phyloP scores from a whole-genome alignment of 2,113 vertebrate genomes.

The Petrocephalus zakoni region DNA sequence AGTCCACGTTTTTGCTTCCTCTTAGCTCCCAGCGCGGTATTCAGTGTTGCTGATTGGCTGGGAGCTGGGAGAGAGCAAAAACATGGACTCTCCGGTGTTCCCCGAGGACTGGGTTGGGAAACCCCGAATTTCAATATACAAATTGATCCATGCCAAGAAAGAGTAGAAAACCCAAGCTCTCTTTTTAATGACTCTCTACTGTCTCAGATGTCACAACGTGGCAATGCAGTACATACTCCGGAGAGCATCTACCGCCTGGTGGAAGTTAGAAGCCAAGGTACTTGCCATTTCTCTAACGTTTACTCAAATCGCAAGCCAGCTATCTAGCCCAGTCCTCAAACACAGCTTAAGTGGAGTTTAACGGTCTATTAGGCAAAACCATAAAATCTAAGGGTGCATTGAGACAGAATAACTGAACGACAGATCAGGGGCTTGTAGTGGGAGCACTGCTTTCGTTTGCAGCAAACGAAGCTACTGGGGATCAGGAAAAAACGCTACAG shows the following conservation, averaged over 20 bases:
- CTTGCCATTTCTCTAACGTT: not conserved
- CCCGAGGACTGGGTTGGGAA: too few species aligned
- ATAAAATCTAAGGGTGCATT: not conserved
- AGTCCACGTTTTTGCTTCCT: too few species aligned
- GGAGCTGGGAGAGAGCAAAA: too few species aligned
- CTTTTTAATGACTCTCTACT: not conserved
- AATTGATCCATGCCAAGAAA: not conserved
- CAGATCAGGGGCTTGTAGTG: not conserved
- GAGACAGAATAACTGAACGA: not conserved
- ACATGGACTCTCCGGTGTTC: too few species aligned
- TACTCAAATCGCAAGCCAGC: not conserved
- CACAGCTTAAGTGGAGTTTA: not conserved
- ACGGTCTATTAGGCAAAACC: not conserved
- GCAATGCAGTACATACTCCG: not conserved
- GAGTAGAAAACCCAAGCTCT: not conserved
- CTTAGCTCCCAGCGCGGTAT: too few species aligned
- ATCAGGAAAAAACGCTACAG: not conserved
- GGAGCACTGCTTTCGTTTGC: not conserved
- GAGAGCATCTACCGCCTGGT: not conserved
- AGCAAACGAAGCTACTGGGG: not conserved
- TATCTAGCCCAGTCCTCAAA: not conserved
- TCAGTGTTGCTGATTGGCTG: too few species aligned
- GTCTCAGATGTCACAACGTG: not conserved
- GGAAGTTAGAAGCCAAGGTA: not conserved
- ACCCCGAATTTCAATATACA: too few species aligned